Conservation (phyloP, 2,888 invertebrate species). For the Anaspis maculata region DNA sequence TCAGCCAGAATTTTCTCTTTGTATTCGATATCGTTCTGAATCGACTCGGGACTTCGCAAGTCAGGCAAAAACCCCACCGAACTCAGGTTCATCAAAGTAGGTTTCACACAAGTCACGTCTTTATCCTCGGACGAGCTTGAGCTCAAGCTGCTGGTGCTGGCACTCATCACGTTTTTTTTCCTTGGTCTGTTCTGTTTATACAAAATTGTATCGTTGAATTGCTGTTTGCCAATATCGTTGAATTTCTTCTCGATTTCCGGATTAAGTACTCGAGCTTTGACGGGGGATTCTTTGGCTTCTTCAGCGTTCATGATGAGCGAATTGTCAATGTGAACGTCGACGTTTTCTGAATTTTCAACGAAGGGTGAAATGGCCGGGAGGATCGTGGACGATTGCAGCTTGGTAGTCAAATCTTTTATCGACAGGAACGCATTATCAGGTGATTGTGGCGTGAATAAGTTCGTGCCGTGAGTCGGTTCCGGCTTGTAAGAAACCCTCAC, state of each 20-base stretch:
- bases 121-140: constrained; percentile 35
- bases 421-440: background rate
- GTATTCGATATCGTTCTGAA: constrained; percentile 62
- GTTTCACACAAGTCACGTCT: constrained; percentile 24
- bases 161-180: constrained; percentile 30
- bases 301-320: constrained; percentile 54
- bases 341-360: constrained; percentile 23
- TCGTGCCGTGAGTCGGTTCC: constrained; percentile 58
- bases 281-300: constrained; percentile 67
- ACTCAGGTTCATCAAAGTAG: constrained; percentile 45
- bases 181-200: constrained; percentile 52
- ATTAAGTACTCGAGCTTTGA: constrained; percentile 41
- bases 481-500: constrained; percentile 69
- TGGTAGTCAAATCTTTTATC: constrained; percentile 33
- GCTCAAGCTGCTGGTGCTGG: constrained; percentile 27
- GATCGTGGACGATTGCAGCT: constrained; percentile 34
- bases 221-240: constrained; percentile 63
- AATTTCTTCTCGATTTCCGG: constrained; percentile 43
- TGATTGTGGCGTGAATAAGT: constrained; percentile 63
- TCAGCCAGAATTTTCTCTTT: constrained; percentile 67
- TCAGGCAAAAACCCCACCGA: constrained; percentile 45
- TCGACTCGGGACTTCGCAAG: constrained; percentile 53
- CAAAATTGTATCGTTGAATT: constrained; percentile 61
- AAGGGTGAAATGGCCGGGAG: constrained; percentile 31
- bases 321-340: constrained; percentile 40